Percentiles rank a stretch among this genome's conserved stretches.
These are phyloP conservation scores for Orthonyx spaldingii DNA, from an alignment of 2,113 vertebrate species.

Conservation along the genomic window DNA sequence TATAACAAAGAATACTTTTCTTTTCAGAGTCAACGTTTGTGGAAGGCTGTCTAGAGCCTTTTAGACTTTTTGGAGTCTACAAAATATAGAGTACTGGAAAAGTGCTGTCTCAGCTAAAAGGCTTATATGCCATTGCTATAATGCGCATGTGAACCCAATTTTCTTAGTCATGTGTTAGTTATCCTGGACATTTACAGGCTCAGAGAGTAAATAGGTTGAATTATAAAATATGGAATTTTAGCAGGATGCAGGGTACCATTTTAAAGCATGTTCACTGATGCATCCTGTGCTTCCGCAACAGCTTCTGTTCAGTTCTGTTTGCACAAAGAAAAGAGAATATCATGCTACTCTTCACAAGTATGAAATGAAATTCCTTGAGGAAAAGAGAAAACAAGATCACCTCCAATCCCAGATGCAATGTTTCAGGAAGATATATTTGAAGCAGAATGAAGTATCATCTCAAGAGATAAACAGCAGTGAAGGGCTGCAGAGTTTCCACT, in stretches of 20 bases:
- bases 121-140: neutral
- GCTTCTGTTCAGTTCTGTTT: slow-evolving; percentile 55
- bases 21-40: neutral
- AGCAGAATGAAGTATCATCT: neutral
- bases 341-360: slow-evolving; percentile 41
- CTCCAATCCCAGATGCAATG: slow-evolving; percentile 33
- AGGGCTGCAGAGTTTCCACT: neutral
- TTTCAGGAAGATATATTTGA: neutral
- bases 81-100: neutral
- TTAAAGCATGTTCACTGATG: neutral
- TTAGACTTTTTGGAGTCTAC: neutral
- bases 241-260: neutral
- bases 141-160: neutral
- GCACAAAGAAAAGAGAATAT: slow-evolving; percentile 50
- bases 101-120: neutral
- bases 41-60: neutral
- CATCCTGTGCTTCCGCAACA: slow-evolving; percentile 13
- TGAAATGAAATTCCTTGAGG: slow-evolving; percentile 47
- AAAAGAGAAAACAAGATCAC: slow-evolving; percentile 65
- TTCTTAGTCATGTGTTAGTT: neutral
- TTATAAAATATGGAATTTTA: neutral
- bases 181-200: neutral
- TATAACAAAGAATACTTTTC: neutral
- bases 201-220: neutral
- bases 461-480: neutral